Evolutionary conservation across 2,888 invertebrate species (phyloP), one percentile per base, ranked within the genome.

Genomic region (Diplazon laetatorius): DNA sequence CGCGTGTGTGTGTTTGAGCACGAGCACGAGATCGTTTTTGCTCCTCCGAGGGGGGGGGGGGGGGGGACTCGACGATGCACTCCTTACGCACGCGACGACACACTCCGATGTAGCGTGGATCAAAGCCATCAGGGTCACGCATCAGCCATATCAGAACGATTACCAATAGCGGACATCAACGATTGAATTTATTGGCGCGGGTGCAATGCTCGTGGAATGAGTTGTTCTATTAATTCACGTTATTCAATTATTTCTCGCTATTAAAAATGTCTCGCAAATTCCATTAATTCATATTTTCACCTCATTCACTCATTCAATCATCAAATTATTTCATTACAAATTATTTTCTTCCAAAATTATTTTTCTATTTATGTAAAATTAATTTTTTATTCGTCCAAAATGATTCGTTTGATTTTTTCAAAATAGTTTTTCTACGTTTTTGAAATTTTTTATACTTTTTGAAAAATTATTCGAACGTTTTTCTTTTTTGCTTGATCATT

Each of bases 101-200:
- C 59, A 74, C 65, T 22, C 25, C 4, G 30, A 46, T 22, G 37
- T n/a, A n/a, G n/a, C 59, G 52, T 37, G 22, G n/a, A 16, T 30
- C 30, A 14, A 30, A 25, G 35, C 14, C 42, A 74, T 60, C 66
- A 66, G 74, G 66, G 74, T 74, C 66, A 74, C 46, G 66, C 66
- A 52, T 60, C 14, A 20, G 14, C 59, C 25, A 65, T n/a, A n/a
- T 57, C 73, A n/a, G 46, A 16, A 25, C 42, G 50, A 71, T 71
- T 62, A 62, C 71, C 20, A 55, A 72, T 55, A 50, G 12, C 57
- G 20, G 52, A 12, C 63, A 63, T 55, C 8, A n/a, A 25, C 25
- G 22, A 22, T 37, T 12, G 30, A 48, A n/a, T 52, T 35, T 39
- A 63, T 50, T 71, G n/a, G 14, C 44, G 55, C 42, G 35, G 39